Evolutionary conservation across 1,140 invertebrate species (phyloP), one percentile per base, ranked within the genome.

Genomic region (Gryllus bimaculatus): DNA sequence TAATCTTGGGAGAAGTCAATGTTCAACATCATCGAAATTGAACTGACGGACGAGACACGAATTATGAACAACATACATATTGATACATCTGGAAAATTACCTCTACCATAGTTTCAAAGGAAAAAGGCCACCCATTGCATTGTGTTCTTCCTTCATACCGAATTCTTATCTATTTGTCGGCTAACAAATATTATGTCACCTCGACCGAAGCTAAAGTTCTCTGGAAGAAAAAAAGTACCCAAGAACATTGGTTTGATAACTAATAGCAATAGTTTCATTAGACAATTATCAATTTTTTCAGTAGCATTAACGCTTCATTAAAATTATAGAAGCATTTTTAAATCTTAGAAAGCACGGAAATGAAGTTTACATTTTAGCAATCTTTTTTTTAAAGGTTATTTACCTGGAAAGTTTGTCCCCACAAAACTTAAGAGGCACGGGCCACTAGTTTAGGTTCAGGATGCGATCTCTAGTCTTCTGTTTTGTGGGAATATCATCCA

Each of bases 141-240:
- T 95, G 82, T 95, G 90, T 85, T 98, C 96, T 15, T n/a, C 96
- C 96, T 87, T 98, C 96, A 83, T 94, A 96, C 96, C 96, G n/a
- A 98, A 85, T 98, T 97, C 83, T 93, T 91, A 87, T 98, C 96
- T 81, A 98, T 92, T 85, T 96, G 93, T 80, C 94, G 89, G 81
- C 93, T 89, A 47, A 98, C 92, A 80, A 93, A 93, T 81, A 98
- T 94, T 75, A 96, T 89, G 85, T 98, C 96, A 80, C 96, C 95
- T 87, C 95, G 94, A 82, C 92, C 91, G 86, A 98, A 95, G 80
- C 92, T 93, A n/a, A 80, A 98, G 87, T 86, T 98, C 96, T 82
- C 95, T 92, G 73, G 15, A 82, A n/a, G n/a, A n/a, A 82, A 47
- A 82, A 78, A 39, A 39, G 5, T 5, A 39, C 5, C 26, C n/a